These are phyloP conservation scores for Phenacoccus solenopsis DNA, from an alignment of 1,140 invertebrate genomes.

Conservation along the genomic window DNA sequence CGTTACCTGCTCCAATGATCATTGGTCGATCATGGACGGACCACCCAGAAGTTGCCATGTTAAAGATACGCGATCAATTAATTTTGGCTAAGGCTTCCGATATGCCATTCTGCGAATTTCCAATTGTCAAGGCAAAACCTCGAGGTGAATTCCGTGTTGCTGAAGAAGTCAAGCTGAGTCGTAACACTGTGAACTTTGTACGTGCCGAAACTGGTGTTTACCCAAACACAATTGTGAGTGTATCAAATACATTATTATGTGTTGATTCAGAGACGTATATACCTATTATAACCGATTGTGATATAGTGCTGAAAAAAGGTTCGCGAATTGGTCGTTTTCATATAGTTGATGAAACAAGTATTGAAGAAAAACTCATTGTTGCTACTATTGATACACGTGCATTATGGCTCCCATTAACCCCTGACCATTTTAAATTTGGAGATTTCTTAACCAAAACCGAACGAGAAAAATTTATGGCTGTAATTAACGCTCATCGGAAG, in stretches of 20 bases:
- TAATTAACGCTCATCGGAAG: neutral
- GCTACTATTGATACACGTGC: neutral
- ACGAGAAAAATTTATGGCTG: neutral
- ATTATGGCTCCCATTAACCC: neutral
- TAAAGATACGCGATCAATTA: neutral
- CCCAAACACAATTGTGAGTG: too few species aligned
- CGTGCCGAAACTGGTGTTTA: neutral
- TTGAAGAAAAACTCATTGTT: neutral
- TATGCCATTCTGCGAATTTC: neutral
- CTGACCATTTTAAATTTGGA: neutral
- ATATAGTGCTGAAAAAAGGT: too few species aligned
- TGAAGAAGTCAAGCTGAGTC: neutral
- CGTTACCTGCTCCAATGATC: neutral
- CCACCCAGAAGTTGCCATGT: neutral
- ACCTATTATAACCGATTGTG: too few species aligned
- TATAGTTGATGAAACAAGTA: too few species aligned
- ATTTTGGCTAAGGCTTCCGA: neutral
- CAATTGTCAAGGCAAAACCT: neutral
- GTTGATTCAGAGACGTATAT: too few species aligned
- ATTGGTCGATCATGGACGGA: neutral
- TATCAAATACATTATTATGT: too few species aligned
- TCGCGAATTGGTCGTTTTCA: too few species aligned
- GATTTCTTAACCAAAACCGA: neutral
- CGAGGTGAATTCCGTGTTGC: neutral
- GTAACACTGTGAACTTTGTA: neutral